Base-by-base conservation (phyloP, 2,113 vertebrate genomes). In the Numida meleagris region DNA sequence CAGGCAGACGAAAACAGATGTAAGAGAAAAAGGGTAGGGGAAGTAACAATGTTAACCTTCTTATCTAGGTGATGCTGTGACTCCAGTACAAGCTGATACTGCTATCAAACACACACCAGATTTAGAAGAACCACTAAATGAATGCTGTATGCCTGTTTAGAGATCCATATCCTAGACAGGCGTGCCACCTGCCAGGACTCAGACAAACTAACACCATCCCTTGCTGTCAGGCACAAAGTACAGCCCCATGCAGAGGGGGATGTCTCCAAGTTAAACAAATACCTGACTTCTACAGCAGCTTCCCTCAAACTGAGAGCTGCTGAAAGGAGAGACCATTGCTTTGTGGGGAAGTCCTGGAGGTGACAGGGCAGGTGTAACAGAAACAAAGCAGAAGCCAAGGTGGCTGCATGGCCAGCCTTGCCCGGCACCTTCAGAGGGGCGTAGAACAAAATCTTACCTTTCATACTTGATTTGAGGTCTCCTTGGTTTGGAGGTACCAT, bases 391-490 rank as follows among this genome's bases (percentile, higher is more conserved):
- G 65, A 72, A 82, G n/a, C 14, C 31, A 72, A 10, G 17, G 16
- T 53, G 18, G 42, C n/a, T 73, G 45, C 65, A 75, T 6, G 48
- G 25, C 21, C 36, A 72, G 42, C 9, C 29, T 33, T 46, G 55
- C 21, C 27, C 42, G 4, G 2, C 14, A 27, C 25, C 10, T 50
- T 55, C n/a, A 81, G 34, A 50, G 18, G 34, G 4, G 13, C 23
- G 10, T 38, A 42, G 88, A 86, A 74, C 3, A 24, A 82, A 55
- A 40, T n/a, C 97, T 97, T 97, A 99, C 99, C 97, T 98, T 92
- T 98, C 98, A 61, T 96, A 89, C 84, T 96, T 98, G 67, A 97
- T 94, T 71, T 97, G 95, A 75, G 98, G 98, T 97, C 98, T 98
- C 76, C 88, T 97, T 91, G 97, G 96, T 78, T 96, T 95, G 74